Evolutionary conservation across 2,888 invertebrate genomes (phyloP), one percentile per base, ranked within the genome.

Genomic region (Apodemia zela): DNA sequence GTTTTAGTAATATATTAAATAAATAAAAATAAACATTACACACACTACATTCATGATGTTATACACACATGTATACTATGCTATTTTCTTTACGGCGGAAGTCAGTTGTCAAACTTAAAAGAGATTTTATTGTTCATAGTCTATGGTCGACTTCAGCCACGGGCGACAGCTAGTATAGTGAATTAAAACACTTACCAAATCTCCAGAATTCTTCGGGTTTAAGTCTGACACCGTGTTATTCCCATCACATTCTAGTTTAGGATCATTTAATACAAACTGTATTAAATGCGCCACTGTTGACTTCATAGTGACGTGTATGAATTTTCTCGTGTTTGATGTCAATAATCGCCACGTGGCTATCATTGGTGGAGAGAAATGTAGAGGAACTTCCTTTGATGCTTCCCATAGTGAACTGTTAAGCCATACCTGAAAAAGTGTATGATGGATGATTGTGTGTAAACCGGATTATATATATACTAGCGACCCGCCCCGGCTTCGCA

Each of bases 311-410:
- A 98, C 94, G 81, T 98, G 97, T 18, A 98, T 81, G 76, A 97
- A 98, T 87, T 98, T 98, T 71, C 96, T 92, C n/a, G 94, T 93
- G 72, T 95, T 94, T 1, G 96, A 96, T 0, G 98, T 98, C 67
- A 97, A 96, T 15, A 98, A 92, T 62, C 96, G 94, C 93, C 97
- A 96, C 1, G 94, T 93, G 0, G 96, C 94, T 72, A 94, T 93
- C 80, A 98, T 94, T 0, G 98, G 98, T 0, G 97, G 95, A 10
- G 95, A 93, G 87, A 98, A 98, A 75, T 95, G 94, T 6, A 98
- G 88, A 2, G 94, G 93, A 58, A 97, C 95, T 68, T 94, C 94
- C n/a, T 94, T 93, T 38, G 95, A 95, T 66, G 95, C 93, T 2
- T 93, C 92, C 73, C 94, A 94, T 96, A 97, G 97, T 0, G 97